Conservation (phyloP, 2,113 vertebrate genomes). For the Laterallus jamaicensis region DNA sequence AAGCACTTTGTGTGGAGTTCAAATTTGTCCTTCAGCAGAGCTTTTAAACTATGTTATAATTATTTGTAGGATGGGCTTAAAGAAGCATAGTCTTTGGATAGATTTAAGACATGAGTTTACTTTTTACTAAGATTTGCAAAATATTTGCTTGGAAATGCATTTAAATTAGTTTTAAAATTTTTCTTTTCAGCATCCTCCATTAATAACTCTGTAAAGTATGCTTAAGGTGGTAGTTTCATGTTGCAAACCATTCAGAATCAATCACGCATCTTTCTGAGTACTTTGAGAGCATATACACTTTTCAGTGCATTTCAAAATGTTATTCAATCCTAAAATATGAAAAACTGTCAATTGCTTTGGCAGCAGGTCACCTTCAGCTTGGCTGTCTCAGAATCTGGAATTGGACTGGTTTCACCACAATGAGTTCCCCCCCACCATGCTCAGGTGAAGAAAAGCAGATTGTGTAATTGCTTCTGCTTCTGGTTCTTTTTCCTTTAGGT, state of each 20-base stretch:
- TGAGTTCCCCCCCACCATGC: neutral
- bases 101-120: neutral
- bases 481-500: neutral
- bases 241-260: neutral
- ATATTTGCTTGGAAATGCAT: neutral
- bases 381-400: neutral
- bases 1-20: neutral
- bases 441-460: neutral
- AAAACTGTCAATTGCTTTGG: neutral
- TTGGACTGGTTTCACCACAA: neutral
- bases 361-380: neutral
- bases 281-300: neutral
- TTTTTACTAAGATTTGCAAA: neutral
- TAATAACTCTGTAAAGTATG: fast-evolving
- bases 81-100: neutral
- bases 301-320: neutral
- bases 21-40: neutral
- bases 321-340: neutral
- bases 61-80: neutral
- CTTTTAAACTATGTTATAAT: neutral
- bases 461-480: neutral
- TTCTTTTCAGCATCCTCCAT: neutral
- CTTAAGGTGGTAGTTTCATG: neutral
- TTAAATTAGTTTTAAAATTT: neutral
- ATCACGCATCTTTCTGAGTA: neutral